phyloP scores from a whole-genome alignment of 2,113 vertebrate genomes.

The Nibea coibor region DNA sequence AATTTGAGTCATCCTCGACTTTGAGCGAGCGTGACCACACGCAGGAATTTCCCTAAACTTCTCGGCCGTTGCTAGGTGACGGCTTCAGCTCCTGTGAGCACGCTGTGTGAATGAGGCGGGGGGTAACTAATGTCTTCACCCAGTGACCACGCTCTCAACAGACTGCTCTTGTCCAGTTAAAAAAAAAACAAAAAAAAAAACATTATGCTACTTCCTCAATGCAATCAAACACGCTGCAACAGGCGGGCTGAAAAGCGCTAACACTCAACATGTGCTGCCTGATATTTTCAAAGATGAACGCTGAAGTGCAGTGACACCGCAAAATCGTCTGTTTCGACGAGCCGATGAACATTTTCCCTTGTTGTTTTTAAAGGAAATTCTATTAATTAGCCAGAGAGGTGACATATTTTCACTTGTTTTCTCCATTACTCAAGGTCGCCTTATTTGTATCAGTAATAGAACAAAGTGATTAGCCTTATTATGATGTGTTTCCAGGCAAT shows the following conservation, averaged over 20 bases:
- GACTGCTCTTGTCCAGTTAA: constrained; percentile 79
- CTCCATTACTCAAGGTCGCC: not conserved
- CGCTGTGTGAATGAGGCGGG: constrained; percentile 76
- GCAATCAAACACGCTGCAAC: constrained; percentile 62
- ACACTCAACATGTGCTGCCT: constrained; percentile 70
- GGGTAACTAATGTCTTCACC: constrained; percentile 85
- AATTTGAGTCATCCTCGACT: constrained; percentile 49
- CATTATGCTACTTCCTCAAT: constrained; percentile 74
- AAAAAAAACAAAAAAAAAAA: constrained; percentile 47
- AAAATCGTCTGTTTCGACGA: not conserved
- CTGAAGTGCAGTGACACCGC: not conserved
- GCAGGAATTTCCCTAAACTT: constrained; percentile 71
- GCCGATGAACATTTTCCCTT: not conserved
- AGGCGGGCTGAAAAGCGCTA: constrained; percentile 58
- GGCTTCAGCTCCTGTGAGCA: constrained; percentile 80
- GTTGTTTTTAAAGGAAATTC: not conserved
- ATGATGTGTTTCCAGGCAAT: not conserved
- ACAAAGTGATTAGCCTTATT: not conserved
- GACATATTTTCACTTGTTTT: not conserved
- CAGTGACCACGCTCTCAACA: constrained; percentile 89
- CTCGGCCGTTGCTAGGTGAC: constrained; percentile 81
- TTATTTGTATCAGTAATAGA: not conserved
- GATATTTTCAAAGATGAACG: constrained; percentile 35
- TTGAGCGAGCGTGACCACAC: constrained; percentile 61
- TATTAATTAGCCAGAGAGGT: too few relatives aligned